Conservation (phyloP, 2,888 invertebrate species). For the Lingula anatina region DNA sequence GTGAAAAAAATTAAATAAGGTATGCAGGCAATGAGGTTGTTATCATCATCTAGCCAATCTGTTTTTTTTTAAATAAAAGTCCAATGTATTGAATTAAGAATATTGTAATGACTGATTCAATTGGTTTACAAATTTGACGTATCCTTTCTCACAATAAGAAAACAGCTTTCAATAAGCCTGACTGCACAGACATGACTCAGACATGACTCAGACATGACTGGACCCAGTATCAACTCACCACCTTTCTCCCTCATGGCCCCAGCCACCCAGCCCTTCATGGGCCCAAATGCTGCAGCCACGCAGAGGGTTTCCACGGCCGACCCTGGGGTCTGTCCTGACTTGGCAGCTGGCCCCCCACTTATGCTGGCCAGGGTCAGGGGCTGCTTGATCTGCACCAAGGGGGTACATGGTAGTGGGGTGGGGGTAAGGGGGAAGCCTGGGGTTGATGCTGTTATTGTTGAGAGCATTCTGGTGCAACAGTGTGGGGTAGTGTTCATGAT, state of each 20-base stretch:
- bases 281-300: slow-evolving; percentile 75
- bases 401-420: slow-evolving; percentile 75
- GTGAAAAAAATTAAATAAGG: too few species aligned
- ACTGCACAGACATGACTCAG: too few species aligned
- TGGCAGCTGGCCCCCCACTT: slow-evolving; percentile 5
- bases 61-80: too few species aligned
- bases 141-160: too few species aligned
- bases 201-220: too few species aligned
- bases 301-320: slow-evolving; percentile 54
- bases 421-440: slow-evolving; percentile 85
- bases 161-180: too few species aligned
- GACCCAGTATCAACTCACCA: too few species aligned
- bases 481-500: slow-evolving; percentile 36
- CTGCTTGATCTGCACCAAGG: slow-evolving; percentile 75
- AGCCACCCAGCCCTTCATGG: slow-evolving; percentile 68
- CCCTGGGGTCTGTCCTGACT: slow-evolving; percentile 1
- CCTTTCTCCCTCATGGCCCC: slow-evolving; percentile 29
- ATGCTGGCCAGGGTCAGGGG: slow-evolving; percentile 27
- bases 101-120: too few species aligned
- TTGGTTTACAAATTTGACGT: too few species aligned
- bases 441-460: slow-evolving; percentile 60
- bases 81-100: too few species aligned
- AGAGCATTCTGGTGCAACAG: slow-evolving; percentile 41
- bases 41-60: too few species aligned
- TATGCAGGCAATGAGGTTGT: too few species aligned